Percentiles rank a stretch among this genome's conserved stretches.
Conservation (phyloP, 2,797 vertebrate genomes). For the Chelonia mydas region DNA sequence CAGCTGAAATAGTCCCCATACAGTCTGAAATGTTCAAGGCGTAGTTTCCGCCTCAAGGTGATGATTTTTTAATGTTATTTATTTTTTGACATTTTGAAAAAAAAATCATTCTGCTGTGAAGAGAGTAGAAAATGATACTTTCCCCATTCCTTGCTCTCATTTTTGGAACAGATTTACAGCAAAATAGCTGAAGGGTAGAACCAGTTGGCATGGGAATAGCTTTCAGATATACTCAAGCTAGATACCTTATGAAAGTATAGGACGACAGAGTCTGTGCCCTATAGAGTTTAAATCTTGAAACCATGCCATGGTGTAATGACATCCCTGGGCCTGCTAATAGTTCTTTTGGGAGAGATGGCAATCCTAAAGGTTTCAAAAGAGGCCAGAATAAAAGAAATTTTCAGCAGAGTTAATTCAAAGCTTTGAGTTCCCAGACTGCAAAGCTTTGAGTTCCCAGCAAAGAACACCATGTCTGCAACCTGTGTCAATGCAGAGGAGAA, state of each 20-base stretch:
- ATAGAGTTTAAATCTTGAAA: background rate
- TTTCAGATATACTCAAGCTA: background rate
- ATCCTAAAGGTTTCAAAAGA: background rate
- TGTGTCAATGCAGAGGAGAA: background rate
- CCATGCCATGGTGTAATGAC: accelerated
- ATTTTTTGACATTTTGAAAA: slow-evolving; percentile 11
- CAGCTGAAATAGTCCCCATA: background rate
- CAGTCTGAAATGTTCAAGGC: background rate
- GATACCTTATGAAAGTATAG: background rate
- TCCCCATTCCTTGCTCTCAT: background rate
- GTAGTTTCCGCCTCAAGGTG: background rate
- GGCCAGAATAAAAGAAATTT: background rate
- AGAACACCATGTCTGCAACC: background rate
- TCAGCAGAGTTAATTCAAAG: background rate
- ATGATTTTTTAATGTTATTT: background rate
- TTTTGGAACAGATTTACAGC: background rate
- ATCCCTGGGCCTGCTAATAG: background rate
- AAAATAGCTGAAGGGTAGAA: background rate
- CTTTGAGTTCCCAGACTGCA: background rate
- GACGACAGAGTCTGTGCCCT: background rate
- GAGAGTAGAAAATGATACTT: background rate
- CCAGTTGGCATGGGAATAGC: background rate
- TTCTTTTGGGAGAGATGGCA: background rate
- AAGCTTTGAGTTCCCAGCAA: background rate
- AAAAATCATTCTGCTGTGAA: background rate